These are phyloP conservation scores for Agrochola macilenta DNA, from an alignment of 2,888 invertebrate species.

Conservation along the genomic window DNA sequence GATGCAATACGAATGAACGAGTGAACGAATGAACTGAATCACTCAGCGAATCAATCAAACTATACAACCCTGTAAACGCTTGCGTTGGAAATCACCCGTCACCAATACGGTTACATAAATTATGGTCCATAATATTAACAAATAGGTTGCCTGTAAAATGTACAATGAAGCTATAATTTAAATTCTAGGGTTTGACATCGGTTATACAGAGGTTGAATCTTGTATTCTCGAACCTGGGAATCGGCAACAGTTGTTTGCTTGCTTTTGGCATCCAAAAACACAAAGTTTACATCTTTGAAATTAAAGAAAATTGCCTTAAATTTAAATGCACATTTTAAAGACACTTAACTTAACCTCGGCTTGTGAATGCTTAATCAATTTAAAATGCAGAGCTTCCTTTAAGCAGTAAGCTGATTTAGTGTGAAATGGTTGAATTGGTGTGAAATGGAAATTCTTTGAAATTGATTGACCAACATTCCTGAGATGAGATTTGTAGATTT, in stretches of 20 bases:
- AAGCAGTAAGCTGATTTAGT: too few relatives aligned
- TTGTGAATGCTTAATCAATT: too few relatives aligned
- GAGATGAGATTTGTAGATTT: too few relatives aligned
- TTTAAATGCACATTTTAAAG: background rate
- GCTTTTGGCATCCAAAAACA: background rate
- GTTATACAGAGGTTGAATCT: background rate
- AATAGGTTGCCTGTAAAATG: slow-evolving; percentile 16
- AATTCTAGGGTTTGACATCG: background rate
- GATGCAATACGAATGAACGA: slow-evolving; percentile 38
- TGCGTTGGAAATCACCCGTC: slow-evolving; percentile 65
- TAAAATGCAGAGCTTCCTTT: too few relatives aligned
- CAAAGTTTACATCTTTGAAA: background rate
- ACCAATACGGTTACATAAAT: slow-evolving; percentile 52
- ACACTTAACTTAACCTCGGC: background rate
- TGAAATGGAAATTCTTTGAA: too few relatives aligned
- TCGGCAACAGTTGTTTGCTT: background rate
- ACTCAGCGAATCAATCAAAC: slow-evolving; percentile 53
- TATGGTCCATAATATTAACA: slow-evolving; percentile 39
- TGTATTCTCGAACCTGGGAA: background rate
- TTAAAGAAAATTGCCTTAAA: background rate
- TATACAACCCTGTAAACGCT: slow-evolving; percentile 48
- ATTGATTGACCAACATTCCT: too few relatives aligned
- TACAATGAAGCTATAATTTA: slow-evolving; percentile 20
- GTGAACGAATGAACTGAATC: slow-evolving; percentile 48
- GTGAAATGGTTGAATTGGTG: too few relatives aligned